Conservation (phyloP, 2,888 invertebrate species). For the Amorpha juglandis region DNA sequence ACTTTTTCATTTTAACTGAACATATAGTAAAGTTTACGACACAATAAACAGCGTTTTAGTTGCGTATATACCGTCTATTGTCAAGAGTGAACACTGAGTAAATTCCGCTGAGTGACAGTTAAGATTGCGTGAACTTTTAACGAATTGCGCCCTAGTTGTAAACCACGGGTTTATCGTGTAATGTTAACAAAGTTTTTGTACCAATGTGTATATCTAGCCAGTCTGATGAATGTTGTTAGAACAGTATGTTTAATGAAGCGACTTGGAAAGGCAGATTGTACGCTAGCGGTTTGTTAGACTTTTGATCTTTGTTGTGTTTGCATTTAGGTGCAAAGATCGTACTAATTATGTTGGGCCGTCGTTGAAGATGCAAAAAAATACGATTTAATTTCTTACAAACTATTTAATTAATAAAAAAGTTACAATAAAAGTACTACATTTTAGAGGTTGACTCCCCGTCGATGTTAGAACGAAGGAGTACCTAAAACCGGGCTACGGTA, state of each 20-base stretch:
- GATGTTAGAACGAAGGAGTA: too few relatives aligned
- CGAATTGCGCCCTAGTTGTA: conserved; percentile 16
- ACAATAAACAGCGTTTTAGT: conserved; percentile 53
- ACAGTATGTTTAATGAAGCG: neutral
- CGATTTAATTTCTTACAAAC: too few relatives aligned
- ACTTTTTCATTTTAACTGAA: conserved; percentile 29
- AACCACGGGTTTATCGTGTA: conserved; percentile 8
- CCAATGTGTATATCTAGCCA: neutral
- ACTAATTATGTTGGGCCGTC: too few relatives aligned
- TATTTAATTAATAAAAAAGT: too few relatives aligned
- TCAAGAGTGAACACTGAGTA: conserved; percentile 37
- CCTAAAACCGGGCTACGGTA: too few relatives aligned
- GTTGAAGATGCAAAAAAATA: too few relatives aligned
- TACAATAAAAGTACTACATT: too few relatives aligned
- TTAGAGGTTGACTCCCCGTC: too few relatives aligned
- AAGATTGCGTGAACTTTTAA: conserved; percentile 36
- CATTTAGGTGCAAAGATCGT: too few relatives aligned
- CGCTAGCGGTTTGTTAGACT: too few relatives aligned
- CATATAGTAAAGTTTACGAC: conserved; percentile 51
- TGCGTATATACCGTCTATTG: conserved; percentile 44
- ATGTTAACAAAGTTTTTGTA: conserved; percentile 10
- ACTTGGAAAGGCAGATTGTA: neutral
- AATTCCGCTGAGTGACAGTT: conserved; percentile 43
- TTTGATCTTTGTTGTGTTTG: too few relatives aligned
- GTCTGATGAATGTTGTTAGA: neutral